These are phyloP conservation scores for Aplidium turbinatum DNA, from an alignment of 23 tunicate genomes.

Conservation along the genomic window DNA sequence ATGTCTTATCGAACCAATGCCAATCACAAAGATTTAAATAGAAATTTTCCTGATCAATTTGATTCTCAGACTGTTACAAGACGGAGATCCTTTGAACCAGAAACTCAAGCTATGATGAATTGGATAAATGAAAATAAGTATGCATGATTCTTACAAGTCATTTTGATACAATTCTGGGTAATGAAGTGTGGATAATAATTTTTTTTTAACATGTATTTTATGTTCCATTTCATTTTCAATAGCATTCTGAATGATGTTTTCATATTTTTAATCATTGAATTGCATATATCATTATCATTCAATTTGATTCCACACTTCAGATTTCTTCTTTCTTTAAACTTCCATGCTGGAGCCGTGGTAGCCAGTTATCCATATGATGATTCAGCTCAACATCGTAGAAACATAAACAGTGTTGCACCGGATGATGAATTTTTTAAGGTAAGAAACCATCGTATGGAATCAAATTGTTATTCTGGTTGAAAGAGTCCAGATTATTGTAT, in stretches of 20 bases:
- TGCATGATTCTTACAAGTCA: no score
- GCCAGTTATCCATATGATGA: constrained; percentile 87
- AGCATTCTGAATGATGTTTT: no score
- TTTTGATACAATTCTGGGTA: no score
- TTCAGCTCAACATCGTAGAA: constrained; percentile 15
- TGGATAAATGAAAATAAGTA: constrained; percentile 72
- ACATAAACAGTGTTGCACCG: constrained; percentile 38
- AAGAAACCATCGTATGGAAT: no score
- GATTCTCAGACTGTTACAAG: constrained; percentile 15
- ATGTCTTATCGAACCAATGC: constrained; percentile 48
- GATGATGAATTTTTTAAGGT: constrained; percentile 82
- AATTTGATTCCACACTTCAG: constrained; percentile 15
- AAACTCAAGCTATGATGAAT: constrained; percentile 78
- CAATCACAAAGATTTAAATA: constrained; percentile 62
- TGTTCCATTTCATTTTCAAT: no score
- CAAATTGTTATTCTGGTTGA: no score
- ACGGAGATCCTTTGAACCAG: constrained; percentile 34
- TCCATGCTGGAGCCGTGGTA: constrained; percentile 91
- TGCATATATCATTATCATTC: no score
- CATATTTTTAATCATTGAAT: no score
- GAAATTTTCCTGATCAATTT: constrained; percentile 96
- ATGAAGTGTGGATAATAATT: no score
- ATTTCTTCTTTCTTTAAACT: constrained; percentile 76
- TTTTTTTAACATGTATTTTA: no score
- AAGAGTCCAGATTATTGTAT: no score